phyloP scores from a whole-genome alignment of 1,140 invertebrate species.

The Drosophila virilis region DNA sequence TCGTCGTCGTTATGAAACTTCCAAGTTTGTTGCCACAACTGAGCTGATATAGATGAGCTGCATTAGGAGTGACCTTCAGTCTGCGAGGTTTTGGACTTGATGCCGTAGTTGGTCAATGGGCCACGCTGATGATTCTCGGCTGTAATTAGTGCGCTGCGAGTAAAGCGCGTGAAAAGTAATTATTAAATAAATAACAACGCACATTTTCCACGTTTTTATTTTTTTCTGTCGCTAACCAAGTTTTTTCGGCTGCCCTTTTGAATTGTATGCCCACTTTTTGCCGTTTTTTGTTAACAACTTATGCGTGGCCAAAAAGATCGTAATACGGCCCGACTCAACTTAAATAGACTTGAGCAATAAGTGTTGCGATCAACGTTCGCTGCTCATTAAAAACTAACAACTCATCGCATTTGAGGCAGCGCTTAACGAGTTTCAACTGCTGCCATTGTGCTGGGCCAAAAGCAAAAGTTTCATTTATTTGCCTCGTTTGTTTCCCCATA shows the following conservation, averaged over 20 bases:
- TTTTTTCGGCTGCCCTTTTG: constrained; percentile 23
- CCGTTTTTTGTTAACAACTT: constrained; percentile 34
- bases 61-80: constrained; percentile 41
- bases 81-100: background rate
- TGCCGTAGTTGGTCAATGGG: constrained; percentile 31
- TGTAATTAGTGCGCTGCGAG: constrained; percentile 33
- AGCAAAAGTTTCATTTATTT: constrained; percentile 60
- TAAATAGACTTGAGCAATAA: constrained; percentile 44
- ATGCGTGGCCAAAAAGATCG: constrained; percentile 70
- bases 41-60: constrained; percentile 35
- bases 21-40: constrained; percentile 25
- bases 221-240: constrained; percentile 5
- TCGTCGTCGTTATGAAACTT: constrained; percentile 34
- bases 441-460: constrained; percentile 32
- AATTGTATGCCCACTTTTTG: constrained; percentile 27
- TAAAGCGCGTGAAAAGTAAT: constrained; percentile 14
- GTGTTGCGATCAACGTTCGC: constrained; percentile 49
- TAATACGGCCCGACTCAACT: constrained; percentile 54
- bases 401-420: constrained; percentile 53
- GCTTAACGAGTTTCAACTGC: constrained; percentile 60
- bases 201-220: constrained; percentile 23
- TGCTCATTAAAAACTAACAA: constrained; percentile 63
- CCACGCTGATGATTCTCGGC: constrained; percentile 23
- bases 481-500: constrained; percentile 37
- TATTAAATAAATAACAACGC: constrained; percentile 23